These are phyloP conservation scores for Apomyelois bistriatella DNA, from an alignment of 2,888 invertebrate genomes.

Conservation along the genomic window DNA sequence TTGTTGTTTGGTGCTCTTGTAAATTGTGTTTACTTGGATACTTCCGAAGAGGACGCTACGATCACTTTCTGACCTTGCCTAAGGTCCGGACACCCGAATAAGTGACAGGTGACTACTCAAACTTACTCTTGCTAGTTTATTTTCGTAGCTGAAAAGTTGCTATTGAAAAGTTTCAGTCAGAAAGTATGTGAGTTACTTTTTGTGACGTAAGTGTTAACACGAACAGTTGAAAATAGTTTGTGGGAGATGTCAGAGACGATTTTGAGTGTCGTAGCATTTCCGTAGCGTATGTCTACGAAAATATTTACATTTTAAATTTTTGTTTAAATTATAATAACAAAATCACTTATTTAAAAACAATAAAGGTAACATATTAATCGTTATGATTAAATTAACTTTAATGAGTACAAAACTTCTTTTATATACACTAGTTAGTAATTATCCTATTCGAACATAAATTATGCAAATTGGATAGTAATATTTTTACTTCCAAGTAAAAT, in stretches of 20 bases:
- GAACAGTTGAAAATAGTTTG: background rate
- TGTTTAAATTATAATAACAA: no score
- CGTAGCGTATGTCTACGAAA: background rate
- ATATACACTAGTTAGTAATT: no score
- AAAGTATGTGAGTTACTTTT: constrained; percentile 53
- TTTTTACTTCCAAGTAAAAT: no score
- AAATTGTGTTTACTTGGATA: constrained; percentile 76
- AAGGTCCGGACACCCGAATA: constrained; percentile 42
- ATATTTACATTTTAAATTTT: no score
- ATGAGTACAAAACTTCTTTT: no score
- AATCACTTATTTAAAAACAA: no score
- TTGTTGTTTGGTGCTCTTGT: constrained; percentile 64
- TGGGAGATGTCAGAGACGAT: background rate
- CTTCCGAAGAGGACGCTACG: constrained; percentile 54
- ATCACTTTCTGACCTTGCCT: constrained; percentile 54
- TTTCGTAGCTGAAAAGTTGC: constrained; percentile 56
- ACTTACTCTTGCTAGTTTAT: constrained; percentile 61
- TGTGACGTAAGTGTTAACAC: constrained; percentile 29
- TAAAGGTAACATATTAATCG: no score
- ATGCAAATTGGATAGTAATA: no score
- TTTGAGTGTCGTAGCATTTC: constrained; percentile 18
- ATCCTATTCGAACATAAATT: no score
- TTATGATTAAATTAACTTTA: no score
- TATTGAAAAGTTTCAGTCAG: constrained; percentile 65
- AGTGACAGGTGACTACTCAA: constrained; percentile 52